phyloP scores from a whole-genome alignment of 1,140 invertebrate species.

The Drosophila fuyamai region DNA sequence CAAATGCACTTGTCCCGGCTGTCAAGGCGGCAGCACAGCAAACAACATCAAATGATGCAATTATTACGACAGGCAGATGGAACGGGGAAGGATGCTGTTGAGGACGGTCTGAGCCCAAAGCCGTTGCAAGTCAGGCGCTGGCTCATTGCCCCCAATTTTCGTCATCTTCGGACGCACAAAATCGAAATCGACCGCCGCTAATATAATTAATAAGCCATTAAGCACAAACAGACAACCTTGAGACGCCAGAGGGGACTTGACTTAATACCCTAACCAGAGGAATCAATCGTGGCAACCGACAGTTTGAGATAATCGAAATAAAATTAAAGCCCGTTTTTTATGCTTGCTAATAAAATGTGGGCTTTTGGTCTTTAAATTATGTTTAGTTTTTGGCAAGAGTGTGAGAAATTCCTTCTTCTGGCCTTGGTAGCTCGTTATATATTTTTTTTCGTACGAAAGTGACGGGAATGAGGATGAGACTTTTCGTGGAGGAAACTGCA shows the following conservation, averaged over 20 bases:
- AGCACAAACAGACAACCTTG: slow-evolving; percentile 69
- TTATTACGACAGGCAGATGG: slow-evolving; percentile 49
- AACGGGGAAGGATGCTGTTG: background rate
- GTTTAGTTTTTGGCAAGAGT: slow-evolving; percentile 4
- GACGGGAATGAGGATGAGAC: slow-evolving; percentile 4
- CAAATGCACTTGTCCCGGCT: slow-evolving; percentile 62
- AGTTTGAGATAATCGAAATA: slow-evolving; percentile 3
- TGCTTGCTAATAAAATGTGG: slow-evolving; percentile 7
- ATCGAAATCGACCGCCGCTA: slow-evolving; percentile 69
- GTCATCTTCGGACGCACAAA: slow-evolving; percentile 32
- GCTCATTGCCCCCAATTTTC: slow-evolving; percentile 20
- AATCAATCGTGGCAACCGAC: slow-evolving; percentile 31
- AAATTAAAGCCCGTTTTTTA: slow-evolving; percentile 9
- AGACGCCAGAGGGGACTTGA: slow-evolving; percentile 17
- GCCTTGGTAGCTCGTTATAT: slow-evolving; percentile 9
- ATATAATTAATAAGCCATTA: slow-evolving; percentile 83
- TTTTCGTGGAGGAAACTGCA: slow-evolving; percentile 21
- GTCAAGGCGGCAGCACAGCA: slow-evolving; percentile 48
- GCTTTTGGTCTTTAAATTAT: slow-evolving; percentile 7
- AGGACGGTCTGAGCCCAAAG: background rate
- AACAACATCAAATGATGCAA: slow-evolving; percentile 80
- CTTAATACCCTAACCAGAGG: slow-evolving; percentile 8
- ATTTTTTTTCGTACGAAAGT: slow-evolving; percentile 1
- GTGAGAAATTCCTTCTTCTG: background rate
- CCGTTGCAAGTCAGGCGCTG: slow-evolving; percentile 31